Evolutionary conservation across 2,888 invertebrate genomes (phyloP).

Genomic region (Eulithis testata): DNA sequence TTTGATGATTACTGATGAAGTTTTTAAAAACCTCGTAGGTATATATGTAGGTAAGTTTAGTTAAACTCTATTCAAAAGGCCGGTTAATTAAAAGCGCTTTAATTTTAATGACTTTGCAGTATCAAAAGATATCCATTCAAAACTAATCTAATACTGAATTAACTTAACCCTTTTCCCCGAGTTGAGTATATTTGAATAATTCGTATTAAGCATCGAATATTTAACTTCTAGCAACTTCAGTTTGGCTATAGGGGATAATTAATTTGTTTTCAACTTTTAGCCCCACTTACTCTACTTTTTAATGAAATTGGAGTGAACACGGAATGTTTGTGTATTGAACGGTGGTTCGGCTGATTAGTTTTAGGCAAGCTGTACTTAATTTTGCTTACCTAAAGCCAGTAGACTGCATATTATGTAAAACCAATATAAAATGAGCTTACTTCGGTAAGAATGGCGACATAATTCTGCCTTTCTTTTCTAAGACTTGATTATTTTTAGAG

Average conservation of each 20-base stretch:
- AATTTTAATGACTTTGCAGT: slow-evolving; percentile 23
- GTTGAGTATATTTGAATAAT: slow-evolving; percentile 54
- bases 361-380: too few relatives aligned
- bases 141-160: slow-evolving; percentile 49
- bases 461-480: too few relatives aligned
- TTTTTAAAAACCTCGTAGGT: too few relatives aligned
- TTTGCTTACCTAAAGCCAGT: too few relatives aligned
- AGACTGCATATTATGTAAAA: too few relatives aligned
- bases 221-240: slow-evolving; percentile 52
- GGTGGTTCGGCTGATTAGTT: background rate
- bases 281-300: slow-evolving; percentile 35
- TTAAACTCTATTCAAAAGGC: slow-evolving; percentile 10
- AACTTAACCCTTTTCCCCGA: slow-evolving; percentile 48
- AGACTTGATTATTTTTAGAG: too few relatives aligned
- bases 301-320: slow-evolving; percentile 28
- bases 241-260: slow-evolving; percentile 48
- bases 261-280: slow-evolving; percentile 41
- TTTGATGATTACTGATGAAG: too few relatives aligned
- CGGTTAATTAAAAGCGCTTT: slow-evolving; percentile 12
- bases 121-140: slow-evolving; percentile 41
- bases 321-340: slow-evolving; percentile 24
- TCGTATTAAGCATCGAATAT: slow-evolving; percentile 51
- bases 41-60: background rate
- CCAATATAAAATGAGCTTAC: too few relatives aligned
- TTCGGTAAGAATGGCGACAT: too few relatives aligned